Evolutionary conservation across 2,888 invertebrate species (phyloP).

Genomic region (Mythimna albipuncta): DNA sequence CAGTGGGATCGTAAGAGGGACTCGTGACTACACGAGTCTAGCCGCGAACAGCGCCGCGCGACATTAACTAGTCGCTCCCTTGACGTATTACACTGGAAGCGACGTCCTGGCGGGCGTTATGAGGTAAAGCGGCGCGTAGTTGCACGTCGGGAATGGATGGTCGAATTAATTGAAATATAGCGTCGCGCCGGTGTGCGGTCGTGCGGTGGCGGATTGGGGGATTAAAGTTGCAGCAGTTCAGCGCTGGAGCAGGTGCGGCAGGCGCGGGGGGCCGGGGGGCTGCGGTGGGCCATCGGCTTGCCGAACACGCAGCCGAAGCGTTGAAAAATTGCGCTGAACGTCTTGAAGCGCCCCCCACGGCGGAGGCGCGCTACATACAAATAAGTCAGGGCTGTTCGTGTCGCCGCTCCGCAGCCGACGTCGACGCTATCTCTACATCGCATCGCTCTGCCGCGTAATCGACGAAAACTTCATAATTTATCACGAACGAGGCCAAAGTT

Average conservation of each 20-base stretch:
- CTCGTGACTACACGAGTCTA: slow-evolving; percentile 38
- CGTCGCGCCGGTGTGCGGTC: slow-evolving; percentile 84
- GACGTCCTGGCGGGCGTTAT: slow-evolving; percentile 73
- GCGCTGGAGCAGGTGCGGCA: slow-evolving; percentile 82
- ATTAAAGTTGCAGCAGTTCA: slow-evolving; percentile 87
- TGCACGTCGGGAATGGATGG: slow-evolving; percentile 84
- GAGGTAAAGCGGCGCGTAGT: slow-evolving; percentile 81
- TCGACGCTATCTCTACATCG: slow-evolving; percentile 57
- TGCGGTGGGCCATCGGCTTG: slow-evolving; percentile 81
- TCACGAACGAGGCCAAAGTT: slow-evolving; percentile 51
- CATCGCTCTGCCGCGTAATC: slow-evolving; percentile 48
- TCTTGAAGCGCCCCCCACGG: slow-evolving; percentile 83
- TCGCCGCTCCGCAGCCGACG: slow-evolving; percentile 58
- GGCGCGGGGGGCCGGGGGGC: slow-evolving; percentile 65
- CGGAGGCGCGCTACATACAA: slow-evolving; percentile 85
- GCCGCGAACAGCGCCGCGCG: slow-evolving; percentile 30
- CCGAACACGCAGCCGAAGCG: slow-evolving; percentile 85
- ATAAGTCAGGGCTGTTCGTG: slow-evolving; percentile 76
- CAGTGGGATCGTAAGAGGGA: slow-evolving; percentile 32
- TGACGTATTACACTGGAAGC: slow-evolving; percentile 67
- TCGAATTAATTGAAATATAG: slow-evolving; percentile 90
- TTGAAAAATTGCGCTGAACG: slow-evolving; percentile 89
- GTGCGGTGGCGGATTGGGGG: slow-evolving; percentile 85
- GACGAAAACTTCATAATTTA: slow-evolving; percentile 59
- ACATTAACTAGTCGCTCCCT: slow-evolving; percentile 68